phyloP scores from a whole-genome alignment of 2,113 vertebrate species.

The Stigmatopora argus region DNA sequence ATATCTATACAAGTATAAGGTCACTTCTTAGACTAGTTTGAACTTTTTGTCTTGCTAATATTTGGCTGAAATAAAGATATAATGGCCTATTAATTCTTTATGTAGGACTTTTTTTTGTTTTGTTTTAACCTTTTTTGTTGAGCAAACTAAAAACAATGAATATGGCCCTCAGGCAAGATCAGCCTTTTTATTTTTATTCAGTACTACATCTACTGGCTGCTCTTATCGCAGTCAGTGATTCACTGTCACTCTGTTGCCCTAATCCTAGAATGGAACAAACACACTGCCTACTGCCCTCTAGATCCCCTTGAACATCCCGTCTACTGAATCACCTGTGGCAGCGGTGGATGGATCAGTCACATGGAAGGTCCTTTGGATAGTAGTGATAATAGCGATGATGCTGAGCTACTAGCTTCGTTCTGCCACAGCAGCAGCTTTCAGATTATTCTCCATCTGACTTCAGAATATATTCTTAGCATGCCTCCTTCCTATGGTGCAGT shows the following conservation, averaged over 20 bases:
- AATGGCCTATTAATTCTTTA: constrained; percentile 1
- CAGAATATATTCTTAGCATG: not conserved
- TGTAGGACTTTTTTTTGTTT: not conserved
- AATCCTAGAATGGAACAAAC: constrained; percentile 26
- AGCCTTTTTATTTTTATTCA: constrained; percentile 17
- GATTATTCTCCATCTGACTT: constrained; percentile 4
- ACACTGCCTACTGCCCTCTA: constrained; percentile 8
- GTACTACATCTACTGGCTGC: constrained; percentile 17
- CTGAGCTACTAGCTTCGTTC: constrained; percentile 1
- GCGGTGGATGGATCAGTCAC: constrained; percentile 14
- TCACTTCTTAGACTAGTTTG: not conserved
- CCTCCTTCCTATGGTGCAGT: not conserved
- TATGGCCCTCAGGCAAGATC: constrained; percentile 26
- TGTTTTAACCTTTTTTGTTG: constrained; percentile 2
- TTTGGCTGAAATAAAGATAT: constrained; percentile 3
- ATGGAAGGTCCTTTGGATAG: constrained; percentile 12
- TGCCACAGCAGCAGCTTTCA: not conserved
- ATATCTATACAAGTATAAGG: not conserved
- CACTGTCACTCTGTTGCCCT: constrained; percentile 15
- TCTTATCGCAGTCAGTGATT: constrained; percentile 31
- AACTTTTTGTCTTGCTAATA: not conserved
- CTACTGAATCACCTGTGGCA: constrained; percentile 22
- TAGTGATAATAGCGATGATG: not conserved
- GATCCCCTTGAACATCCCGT: constrained; percentile 18
- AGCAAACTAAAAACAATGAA: constrained; percentile 3